Conservation (phyloP, 2,888 invertebrate species). For the Dolichomitus sp. region DNA sequence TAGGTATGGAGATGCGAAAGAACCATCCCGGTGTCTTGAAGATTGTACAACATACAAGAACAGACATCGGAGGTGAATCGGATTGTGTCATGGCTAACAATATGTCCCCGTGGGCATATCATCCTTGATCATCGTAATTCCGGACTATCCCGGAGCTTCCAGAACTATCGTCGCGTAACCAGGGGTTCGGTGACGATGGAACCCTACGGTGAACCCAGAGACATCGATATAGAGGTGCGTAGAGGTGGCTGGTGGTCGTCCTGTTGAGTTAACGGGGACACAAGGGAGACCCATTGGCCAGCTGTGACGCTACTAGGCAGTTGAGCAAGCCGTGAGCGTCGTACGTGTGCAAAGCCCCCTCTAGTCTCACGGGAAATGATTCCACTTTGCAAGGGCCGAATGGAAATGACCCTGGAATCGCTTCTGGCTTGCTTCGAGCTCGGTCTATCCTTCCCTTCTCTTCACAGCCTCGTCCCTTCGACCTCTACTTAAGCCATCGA, state of each 20-base stretch:
- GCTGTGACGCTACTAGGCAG: conserved; percentile 69
- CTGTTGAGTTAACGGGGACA: conserved; percentile 58
- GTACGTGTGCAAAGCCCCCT: conserved; percentile 70
- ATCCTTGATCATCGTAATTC: conserved; percentile 68
- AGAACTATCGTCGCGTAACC: conserved; percentile 38
- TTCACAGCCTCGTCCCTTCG: conserved; percentile 15
- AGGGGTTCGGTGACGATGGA: conserved; percentile 26
- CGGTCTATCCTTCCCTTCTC: conserved; percentile 19
- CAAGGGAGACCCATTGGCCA: conserved; percentile 71
- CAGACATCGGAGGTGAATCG: conserved; percentile 67
- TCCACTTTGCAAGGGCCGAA: conserved; percentile 84
- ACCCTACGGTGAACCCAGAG: conserved; percentile 35
- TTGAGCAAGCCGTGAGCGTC: conserved; percentile 70
- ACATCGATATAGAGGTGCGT: conserved; percentile 65
- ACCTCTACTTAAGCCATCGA: conserved; percentile 20
- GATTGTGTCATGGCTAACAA: conserved; percentile 51
- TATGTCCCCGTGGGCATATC: conserved; percentile 64
- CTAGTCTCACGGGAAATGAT: conserved; percentile 84
- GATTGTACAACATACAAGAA: conserved; percentile 65
- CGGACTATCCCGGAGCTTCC: conserved; percentile 38
- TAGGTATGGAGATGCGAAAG: conserved; percentile 76
- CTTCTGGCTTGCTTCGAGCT: conserved; percentile 65
- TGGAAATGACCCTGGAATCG: conserved; percentile 84
- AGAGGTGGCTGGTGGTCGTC: conserved; percentile 68
- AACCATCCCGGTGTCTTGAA: conserved; percentile 42